phyloP scores from a whole-genome alignment of 2,888 invertebrate genomes.

The Hipparchia semele region DNA sequence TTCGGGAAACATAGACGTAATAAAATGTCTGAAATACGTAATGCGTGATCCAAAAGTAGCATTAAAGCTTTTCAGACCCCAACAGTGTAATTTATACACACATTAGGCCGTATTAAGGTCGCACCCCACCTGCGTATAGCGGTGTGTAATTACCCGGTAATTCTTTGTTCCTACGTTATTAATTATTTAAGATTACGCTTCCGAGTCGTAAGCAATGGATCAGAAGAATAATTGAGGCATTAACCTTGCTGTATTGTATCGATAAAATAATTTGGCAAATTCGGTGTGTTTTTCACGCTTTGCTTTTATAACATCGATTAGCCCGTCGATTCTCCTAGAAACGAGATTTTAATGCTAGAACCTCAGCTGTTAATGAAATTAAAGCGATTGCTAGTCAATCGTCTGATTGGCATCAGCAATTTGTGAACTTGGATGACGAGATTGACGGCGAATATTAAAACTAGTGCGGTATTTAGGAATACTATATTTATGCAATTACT shows the following conservation, averaged over 20 bases:
- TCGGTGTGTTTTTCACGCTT: too few relatives aligned
- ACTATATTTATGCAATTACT: too few relatives aligned
- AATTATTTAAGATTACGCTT: conserved; percentile 49
- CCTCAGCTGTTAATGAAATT: too few relatives aligned
- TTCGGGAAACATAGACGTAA: too few relatives aligned
- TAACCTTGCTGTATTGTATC: conserved; percentile 7
- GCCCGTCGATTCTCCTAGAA: too few relatives aligned
- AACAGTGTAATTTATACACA: conserved; percentile 52
- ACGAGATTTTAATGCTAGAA: too few relatives aligned
- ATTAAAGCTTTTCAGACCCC: conserved; percentile 42
- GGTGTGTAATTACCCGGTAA: conserved; percentile 51
- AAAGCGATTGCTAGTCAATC: too few relatives aligned
- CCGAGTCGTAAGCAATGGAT: conserved; percentile 47
- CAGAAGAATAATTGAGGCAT: conserved; percentile 40
- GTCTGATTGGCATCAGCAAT: too few relatives aligned
- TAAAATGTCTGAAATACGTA: conserved; percentile 1
- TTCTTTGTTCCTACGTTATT: conserved; percentile 60
- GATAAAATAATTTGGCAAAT: conserved; percentile 1
- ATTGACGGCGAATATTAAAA: too few relatives aligned
- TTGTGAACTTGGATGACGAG: too few relatives aligned
- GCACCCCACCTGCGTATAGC: conserved; percentile 50
- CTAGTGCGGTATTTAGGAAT: too few relatives aligned
- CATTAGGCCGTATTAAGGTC: conserved; percentile 46
- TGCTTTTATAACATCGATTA: too few relatives aligned
- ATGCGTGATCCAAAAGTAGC: conserved; percentile 13